phyloP scores from a whole-genome alignment of 2,888 invertebrate genomes.

The Nysson spinosus region DNA sequence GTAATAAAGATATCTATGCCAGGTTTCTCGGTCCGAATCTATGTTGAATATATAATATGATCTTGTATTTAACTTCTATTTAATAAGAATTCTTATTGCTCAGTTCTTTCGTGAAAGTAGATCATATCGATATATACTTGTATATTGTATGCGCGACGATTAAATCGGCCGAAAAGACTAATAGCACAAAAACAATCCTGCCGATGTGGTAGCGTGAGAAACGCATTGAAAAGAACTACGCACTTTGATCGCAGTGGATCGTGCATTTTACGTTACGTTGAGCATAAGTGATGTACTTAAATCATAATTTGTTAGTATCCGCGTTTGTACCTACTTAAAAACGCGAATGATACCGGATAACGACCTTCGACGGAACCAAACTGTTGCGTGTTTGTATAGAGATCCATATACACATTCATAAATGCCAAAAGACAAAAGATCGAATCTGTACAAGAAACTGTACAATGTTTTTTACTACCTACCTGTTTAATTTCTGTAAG shows the following conservation, averaged over 20 bases:
- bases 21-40: too few relatives aligned
- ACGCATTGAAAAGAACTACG: slow-evolving; percentile 12
- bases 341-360: slow-evolving; percentile 56
- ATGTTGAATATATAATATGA: too few relatives aligned
- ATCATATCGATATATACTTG: neutral
- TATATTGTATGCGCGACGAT: slow-evolving; percentile 4
- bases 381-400: slow-evolving; percentile 74
- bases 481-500: neutral
- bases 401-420: slow-evolving; percentile 66
- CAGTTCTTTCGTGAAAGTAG: neutral
- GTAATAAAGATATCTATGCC: too few relatives aligned
- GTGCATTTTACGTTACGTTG: slow-evolving; percentile 53
- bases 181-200: slow-evolving; percentile 55
- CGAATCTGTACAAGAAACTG: slow-evolving; percentile 44
- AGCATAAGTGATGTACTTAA: slow-evolving; percentile 53
- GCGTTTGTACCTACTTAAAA: slow-evolving; percentile 71
- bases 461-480: slow-evolving; percentile 4
- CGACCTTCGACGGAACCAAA: slow-evolving; percentile 68
- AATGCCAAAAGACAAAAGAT: slow-evolving; percentile 69
- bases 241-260: slow-evolving; percentile 23
- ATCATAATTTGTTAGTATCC: slow-evolving; percentile 52
- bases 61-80: too few relatives aligned
- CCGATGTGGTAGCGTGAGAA: slow-evolving; percentile 47
- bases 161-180: slow-evolving; percentile 22
- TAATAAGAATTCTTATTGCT: slow-evolving; percentile 3